phyloP scores from a whole-genome alignment of 2,113 vertebrate genomes.

The Saguinus midas region DNA sequence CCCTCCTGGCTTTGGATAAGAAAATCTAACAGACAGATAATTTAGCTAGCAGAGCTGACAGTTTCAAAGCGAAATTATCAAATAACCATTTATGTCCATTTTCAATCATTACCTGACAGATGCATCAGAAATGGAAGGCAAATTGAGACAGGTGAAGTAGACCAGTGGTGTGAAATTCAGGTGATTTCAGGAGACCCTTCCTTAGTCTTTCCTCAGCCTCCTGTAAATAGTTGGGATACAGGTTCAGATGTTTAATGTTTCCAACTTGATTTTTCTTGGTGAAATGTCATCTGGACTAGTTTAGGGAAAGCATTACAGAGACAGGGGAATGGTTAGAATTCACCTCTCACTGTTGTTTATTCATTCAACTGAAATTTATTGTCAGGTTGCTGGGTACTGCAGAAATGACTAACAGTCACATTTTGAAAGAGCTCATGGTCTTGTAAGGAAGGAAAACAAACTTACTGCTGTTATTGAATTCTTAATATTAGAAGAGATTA shows the following conservation, averaged over 20 bases:
- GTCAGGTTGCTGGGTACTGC: background rate
- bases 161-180: background rate
- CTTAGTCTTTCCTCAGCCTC: background rate
- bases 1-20: background rate
- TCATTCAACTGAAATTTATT: background rate
- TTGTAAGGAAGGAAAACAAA: background rate
- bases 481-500: constrained; percentile 1
- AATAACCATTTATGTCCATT: background rate
- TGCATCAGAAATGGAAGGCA: background rate
- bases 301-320: background rate
- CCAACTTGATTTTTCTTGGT: background rate
- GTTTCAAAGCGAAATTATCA: background rate
- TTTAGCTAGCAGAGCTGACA: background rate
- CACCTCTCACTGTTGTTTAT: background rate
- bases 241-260: background rate
- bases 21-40: constrained; percentile 24
- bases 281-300: background rate
- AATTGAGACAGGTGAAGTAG: background rate
- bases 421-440: background rate
- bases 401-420: background rate
- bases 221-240: background rate
- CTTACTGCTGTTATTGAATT: background rate
- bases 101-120: background rate
- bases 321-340: background rate
- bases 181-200: background rate